Evolutionary conservation across 2,888 invertebrate species (phyloP), one percentile per base, ranked within the genome.

Genomic region (Aporophyla lueneburgensis): DNA sequence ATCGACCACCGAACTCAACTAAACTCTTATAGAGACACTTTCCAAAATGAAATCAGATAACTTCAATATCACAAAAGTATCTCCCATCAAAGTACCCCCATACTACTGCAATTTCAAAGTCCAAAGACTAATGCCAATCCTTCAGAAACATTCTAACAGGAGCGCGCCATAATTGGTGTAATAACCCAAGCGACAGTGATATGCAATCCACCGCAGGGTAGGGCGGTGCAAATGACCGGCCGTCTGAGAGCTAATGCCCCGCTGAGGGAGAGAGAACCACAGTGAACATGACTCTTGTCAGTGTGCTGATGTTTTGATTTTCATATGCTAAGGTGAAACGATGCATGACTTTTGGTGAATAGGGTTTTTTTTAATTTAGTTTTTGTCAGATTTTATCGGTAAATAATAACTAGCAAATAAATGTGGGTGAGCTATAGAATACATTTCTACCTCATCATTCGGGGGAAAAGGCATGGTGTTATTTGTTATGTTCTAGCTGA

Each of bases 111-210:
- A 62, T 62, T 67, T 74, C 70, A 78, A 70, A 74, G 53, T 65
- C 63, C 70, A 74, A 76, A 86, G 74, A 84, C 84, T 76, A 82
- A 84, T 71, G 65, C 19, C 71, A 61, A 80, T 74, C 83, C 74
- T 79, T 84, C 71, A 81, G 73, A 69, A 69, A 74, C 72, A 80
- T 78, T 73, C 70, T 33, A 76, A 70, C 62, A 43, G 78, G 68
- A 71, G 71, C 81, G 83, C 56, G 24, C 62, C 74, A 78, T 89
- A 89, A 88, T 89, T 89, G 86, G 73, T 82, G 65, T 87, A 89
- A 89, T 88, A 86, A 85, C 71, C 74, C 66, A 66, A 69, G 80
- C 73, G 87, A 85, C 84, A 80, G 85, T 84, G 89, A 89, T 89
- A 85, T 86, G 89, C 87, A 83, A 85, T 80, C 75, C 74, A 86